Percentiles rank a stretch among this genome's conserved stretches.
phyloP scores from a whole-genome alignment of 2,113 vertebrate species.

The Carassius auratus region DNA sequence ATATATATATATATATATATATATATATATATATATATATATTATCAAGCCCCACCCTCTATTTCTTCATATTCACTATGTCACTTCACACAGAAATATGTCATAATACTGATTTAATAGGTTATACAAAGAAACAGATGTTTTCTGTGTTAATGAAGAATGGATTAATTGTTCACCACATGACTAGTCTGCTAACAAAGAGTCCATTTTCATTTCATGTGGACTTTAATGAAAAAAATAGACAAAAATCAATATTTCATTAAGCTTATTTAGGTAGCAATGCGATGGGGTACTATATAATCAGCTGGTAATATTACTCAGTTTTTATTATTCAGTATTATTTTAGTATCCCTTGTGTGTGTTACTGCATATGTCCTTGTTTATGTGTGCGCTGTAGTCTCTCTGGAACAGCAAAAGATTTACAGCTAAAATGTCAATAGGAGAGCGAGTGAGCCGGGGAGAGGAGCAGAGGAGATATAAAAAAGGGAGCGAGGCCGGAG shows the following conservation, averaged over 20 bases:
- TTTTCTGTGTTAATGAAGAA: not conserved
- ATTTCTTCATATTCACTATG: too few species aligned
- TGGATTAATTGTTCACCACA: not conserved
- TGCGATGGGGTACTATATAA: not conserved
- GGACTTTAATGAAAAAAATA: not conserved
- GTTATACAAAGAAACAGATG: not conserved
- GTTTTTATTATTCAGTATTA: too few species aligned
- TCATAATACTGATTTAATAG: too few species aligned
- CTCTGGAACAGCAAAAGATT: not conserved
- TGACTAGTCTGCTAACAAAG: not conserved
- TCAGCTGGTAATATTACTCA: not conserved
- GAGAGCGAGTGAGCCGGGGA: not conserved
- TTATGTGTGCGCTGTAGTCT: not conserved
- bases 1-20: too few species aligned
- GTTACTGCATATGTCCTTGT: not conserved
- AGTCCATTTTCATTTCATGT: not conserved
- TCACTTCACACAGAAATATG: too few species aligned
- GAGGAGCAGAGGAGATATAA: not conserved
- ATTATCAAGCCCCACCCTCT: too few species aligned
- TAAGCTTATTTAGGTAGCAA: not conserved
- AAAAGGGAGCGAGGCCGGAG: not conserved
- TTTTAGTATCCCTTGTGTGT: too few species aligned
- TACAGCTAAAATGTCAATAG: not conserved
- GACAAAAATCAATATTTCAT: not conserved
- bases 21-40: too few species aligned